Conservation (phyloP, 2,113 vertebrate genomes). For the Melanerpes aurifrons region DNA sequence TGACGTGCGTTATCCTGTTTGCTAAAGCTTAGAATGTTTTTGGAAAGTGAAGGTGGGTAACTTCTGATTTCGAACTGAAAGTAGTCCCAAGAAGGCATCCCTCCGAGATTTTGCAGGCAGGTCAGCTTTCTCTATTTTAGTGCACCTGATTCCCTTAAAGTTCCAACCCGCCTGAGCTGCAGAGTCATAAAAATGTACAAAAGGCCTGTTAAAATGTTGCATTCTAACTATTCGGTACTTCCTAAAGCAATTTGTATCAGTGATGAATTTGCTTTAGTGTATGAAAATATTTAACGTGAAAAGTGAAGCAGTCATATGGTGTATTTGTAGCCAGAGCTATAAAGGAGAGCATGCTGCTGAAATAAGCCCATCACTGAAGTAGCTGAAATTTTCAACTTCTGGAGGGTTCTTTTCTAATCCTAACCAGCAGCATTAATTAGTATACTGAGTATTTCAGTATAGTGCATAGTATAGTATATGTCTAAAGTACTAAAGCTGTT, state of each 20-base stretch:
- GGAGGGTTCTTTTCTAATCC: not conserved
- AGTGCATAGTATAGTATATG: too few species aligned
- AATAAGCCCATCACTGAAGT: accelerated
- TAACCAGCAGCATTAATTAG: not conserved
- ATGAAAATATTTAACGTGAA: not conserved
- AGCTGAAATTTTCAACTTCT: not conserved
- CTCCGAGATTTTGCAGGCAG: not conserved
- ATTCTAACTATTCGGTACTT: not conserved
- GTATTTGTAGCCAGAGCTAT: not conserved
- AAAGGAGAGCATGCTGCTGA: not conserved
- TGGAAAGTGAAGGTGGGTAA: not conserved
- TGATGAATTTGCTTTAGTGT: not conserved
- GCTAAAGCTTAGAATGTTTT: not conserved
- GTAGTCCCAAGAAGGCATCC: not conserved
- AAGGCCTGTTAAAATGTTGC: not conserved
- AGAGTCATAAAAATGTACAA: not conserved
- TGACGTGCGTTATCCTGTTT: not conserved
- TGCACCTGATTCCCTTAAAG: too few species aligned
- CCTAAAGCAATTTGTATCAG: not conserved
- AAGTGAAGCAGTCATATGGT: accelerated
- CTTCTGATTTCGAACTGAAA: not conserved
- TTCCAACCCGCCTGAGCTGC: not conserved
- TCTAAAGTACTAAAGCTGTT: not conserved
- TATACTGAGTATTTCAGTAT: not conserved
- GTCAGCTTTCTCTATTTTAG: not conserved